phyloP scores from a whole-genome alignment of 2,888 invertebrate genomes.

The Orthosia gracilis region DNA sequence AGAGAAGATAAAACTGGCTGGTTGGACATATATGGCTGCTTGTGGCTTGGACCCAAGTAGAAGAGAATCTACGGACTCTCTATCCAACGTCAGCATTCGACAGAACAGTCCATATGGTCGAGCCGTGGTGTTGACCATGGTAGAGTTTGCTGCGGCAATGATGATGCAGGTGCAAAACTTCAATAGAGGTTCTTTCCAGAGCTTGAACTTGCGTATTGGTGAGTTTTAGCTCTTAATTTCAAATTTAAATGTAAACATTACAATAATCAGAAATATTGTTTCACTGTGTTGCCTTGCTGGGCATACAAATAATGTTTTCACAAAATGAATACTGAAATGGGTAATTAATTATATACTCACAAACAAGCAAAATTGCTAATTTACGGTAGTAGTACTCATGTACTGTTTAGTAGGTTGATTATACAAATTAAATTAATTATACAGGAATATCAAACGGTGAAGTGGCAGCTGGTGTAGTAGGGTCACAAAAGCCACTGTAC shows the following conservation, averaged over 20 bases:
- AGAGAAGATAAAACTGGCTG: conserved; percentile 99
- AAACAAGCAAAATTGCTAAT: background rate
- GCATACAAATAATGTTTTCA: too few species aligned
- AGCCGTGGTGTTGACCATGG: conserved; percentile 87
- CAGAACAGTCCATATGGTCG: conserved; percentile 83
- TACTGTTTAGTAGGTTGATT: background rate
- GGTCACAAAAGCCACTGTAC: conserved; percentile 97
- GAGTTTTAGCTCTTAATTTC: conserved; percentile 57
- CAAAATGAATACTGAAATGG: background rate
- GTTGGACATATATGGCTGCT: conserved; percentile 99
- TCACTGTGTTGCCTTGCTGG: too few species aligned
- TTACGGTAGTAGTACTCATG: background rate
- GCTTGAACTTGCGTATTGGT: conserved; percentile 94
- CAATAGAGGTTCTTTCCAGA: conserved; percentile 91
- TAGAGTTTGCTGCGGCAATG: conserved; percentile 89
- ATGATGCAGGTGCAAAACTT: conserved; percentile 90
- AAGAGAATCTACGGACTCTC: conserved; percentile 90
- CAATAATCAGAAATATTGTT: too few species aligned
- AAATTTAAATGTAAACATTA: too few species aligned
- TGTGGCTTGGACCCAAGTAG: conserved; percentile 96
- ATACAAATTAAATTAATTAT: conserved; percentile 29
- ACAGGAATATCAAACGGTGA: conserved; percentile 97
- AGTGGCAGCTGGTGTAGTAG: conserved; percentile 98
- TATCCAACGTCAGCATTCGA: conserved; percentile 70
- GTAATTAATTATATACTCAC: background rate